phyloP scores from a whole-genome alignment of 1,140 invertebrate genomes.

The Temnothorax longispinosus region DNA sequence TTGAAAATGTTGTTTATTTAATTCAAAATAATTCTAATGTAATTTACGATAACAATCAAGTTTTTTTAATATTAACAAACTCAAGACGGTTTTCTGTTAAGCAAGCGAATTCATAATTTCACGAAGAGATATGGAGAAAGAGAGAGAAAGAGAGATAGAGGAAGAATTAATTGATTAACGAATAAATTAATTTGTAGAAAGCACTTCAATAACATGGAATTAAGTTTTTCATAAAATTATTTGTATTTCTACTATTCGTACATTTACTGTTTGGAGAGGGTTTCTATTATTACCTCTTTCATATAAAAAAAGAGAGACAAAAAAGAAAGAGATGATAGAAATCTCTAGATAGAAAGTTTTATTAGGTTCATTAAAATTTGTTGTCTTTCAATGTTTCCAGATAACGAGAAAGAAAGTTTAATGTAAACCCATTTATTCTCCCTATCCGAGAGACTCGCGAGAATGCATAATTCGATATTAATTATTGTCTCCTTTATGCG shows the following conservation, averaged over 20 bases:
- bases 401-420: neutral
- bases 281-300: constrained; percentile 18
- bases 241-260: neutral
- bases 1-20: neutral
- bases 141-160: neutral
- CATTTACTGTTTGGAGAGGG: neutral
- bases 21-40: neutral
- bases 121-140: neutral
- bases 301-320: neutral
- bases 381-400: neutral
- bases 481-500: constrained; percentile 28
- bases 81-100: neutral
- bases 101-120: constrained; percentile 21
- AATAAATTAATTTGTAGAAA: neutral
- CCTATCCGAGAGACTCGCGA: constrained; percentile 5
- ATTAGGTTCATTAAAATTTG: constrained; percentile 32
- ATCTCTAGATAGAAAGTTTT: neutral
- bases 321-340: neutral
- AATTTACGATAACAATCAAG: neutral
- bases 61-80: neutral
- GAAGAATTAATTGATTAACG: neutral
- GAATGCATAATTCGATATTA: constrained; percentile 41
- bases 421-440: constrained; percentile 36
- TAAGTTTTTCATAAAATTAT: neutral
- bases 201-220: neutral